phyloP scores from a whole-genome alignment of 2,888 invertebrate species.

The Ophion costatus region DNA sequence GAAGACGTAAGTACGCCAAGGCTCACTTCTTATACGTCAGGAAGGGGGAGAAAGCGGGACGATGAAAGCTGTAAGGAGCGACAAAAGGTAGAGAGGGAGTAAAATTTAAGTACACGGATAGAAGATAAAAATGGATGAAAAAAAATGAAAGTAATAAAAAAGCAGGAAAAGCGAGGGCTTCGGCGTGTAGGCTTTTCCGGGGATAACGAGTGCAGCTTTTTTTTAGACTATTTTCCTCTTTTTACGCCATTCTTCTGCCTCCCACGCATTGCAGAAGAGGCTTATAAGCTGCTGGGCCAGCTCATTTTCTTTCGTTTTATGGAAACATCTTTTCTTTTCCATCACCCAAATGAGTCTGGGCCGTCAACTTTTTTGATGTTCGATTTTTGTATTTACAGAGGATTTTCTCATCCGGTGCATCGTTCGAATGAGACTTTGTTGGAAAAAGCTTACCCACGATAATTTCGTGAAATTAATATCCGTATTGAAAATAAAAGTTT shows the following conservation, averaged over 20 bases:
- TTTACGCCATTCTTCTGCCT: conserved; percentile 14
- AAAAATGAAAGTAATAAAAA: conserved; percentile 42
- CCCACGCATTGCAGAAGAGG: conserved; percentile 66
- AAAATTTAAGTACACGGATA: conserved; percentile 38
- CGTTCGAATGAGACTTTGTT: not conserved
- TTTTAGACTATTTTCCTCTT: conserved; percentile 28
- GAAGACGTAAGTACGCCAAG: conserved; percentile 51
- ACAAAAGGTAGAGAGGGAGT: conserved; percentile 49
- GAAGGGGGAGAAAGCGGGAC: conserved; percentile 28
- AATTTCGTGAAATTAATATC: not conserved
- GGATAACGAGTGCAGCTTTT: conserved; percentile 65
- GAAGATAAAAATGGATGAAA: conserved; percentile 35
- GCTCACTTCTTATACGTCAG: conserved; percentile 16
- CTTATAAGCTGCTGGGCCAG: conserved; percentile 75
- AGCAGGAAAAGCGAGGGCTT: conserved; percentile 27
- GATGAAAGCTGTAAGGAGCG: conserved; percentile 20
- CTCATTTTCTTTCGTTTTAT: conserved; percentile 72
- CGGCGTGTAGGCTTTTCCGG: conserved; percentile 49
- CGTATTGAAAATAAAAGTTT: not conserved
- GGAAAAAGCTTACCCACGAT: not conserved
- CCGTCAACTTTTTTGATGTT: conserved; percentile 19
- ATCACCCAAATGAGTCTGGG: conserved; percentile 12
- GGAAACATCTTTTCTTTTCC: conserved; percentile 27
- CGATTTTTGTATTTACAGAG: conserved; percentile 9
- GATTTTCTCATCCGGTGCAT: conserved; percentile 5